These are phyloP conservation scores for Epizoanthus stellaris DNA, from an alignment of 92 coral and sea anemone species.

Conservation along the genomic window DNA sequence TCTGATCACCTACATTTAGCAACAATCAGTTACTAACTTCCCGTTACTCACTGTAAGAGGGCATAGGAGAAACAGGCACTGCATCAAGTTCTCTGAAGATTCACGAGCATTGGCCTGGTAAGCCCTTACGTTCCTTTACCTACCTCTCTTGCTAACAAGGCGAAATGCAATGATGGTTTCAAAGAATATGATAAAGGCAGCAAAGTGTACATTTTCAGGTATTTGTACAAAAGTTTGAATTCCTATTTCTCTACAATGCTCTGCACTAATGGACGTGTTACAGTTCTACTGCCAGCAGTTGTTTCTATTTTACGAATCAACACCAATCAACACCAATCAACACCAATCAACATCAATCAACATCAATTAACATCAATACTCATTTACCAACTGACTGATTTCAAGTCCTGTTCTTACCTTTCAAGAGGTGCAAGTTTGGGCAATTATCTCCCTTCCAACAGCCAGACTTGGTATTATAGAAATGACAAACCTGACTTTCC, in stretches of 20 bases:
- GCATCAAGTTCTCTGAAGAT: too few species aligned
- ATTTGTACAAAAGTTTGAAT: slow-evolving; percentile 24
- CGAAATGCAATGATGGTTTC: not conserved
- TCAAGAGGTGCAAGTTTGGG: slow-evolving; percentile 75
- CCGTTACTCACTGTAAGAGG: too few species aligned
- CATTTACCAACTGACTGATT: not conserved
- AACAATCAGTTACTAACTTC: too few species aligned
- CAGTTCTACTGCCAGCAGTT: not conserved
- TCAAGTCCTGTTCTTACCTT: slow-evolving; percentile 59
- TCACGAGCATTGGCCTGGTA: too few species aligned
- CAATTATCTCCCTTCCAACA: slow-evolving; percentile 92
- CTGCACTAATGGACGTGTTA: too few species aligned
- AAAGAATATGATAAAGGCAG: not conserved
- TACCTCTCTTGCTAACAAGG: too few species aligned
- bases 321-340: not conserved
- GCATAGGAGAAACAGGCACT: too few species aligned
- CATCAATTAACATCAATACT: not conserved
- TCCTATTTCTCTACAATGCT: not conserved
- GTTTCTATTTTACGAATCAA: not conserved
- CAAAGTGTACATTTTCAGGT: not conserved
- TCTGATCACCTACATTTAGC: too few species aligned
- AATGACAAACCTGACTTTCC: slow-evolving; percentile 76
- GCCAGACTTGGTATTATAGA: slow-evolving; percentile 71
- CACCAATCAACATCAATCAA: not conserved
- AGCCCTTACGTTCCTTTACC: too few species aligned